These are phyloP conservation scores for Pachyramphus minor DNA, from an alignment of 2,113 vertebrate genomes.

Conservation along the genomic window DNA sequence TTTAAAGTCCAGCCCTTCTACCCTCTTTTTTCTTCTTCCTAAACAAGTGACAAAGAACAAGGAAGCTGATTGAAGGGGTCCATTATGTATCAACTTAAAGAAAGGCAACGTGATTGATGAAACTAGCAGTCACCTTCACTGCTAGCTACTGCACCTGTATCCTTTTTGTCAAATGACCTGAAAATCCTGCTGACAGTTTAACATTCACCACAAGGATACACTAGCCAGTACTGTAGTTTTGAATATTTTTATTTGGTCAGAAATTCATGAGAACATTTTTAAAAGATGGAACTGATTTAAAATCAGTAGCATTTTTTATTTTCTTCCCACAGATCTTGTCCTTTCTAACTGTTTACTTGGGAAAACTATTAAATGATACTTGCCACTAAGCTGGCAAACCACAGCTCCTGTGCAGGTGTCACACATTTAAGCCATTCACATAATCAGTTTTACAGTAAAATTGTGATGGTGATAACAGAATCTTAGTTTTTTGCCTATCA, in stretches of 20 bases:
- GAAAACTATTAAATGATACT: conserved; percentile 2
- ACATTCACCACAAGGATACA: conserved; percentile 84
- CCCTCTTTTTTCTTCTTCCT: conserved; percentile 70
- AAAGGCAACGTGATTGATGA: conserved; percentile 99
- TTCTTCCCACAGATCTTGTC: background rate
- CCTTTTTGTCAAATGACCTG: conserved; percentile 98
- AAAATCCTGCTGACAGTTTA: conserved; percentile 98
- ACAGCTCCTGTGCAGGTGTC: background rate
- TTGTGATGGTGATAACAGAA: background rate
- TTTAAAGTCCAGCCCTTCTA: conserved; percentile 75
- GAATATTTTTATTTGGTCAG: conserved; percentile 74
- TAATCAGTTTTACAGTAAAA: background rate
- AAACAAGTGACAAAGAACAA: conserved; percentile 89
- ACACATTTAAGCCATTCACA: background rate
- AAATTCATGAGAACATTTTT: conserved; percentile 21
- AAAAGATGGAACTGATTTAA: conserved; percentile 19
- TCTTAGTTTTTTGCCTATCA: background rate
- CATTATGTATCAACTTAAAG: conserved; percentile 99
- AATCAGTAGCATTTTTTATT: background rate
- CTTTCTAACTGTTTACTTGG: background rate
- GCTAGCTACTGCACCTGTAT: conserved; percentile 91
- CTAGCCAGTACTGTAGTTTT: conserved; percentile 57
- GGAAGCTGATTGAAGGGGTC: conserved; percentile 99
- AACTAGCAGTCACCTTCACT: conserved; percentile 97
- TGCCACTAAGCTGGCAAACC: background rate